Percentiles rank a stretch among this genome's conserved stretches.
Evolutionary conservation across 92 coral and sea anemone genomes (phyloP).

Genomic region (Epizoanthus scotinus): DNA sequence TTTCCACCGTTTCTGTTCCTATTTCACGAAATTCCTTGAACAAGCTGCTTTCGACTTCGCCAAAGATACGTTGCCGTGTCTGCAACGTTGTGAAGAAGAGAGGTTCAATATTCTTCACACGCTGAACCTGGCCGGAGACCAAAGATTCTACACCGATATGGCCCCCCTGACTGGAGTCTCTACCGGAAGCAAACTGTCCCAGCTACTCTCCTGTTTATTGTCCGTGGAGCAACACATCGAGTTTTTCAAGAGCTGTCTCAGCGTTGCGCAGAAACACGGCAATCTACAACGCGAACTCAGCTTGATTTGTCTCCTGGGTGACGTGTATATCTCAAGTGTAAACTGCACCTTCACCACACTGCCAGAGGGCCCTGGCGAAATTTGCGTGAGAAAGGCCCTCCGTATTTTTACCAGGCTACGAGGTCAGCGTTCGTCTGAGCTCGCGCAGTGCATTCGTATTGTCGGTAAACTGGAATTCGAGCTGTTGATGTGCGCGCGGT

Average conservation of each 20-base stretch:
- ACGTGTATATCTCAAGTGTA: constrained; percentile 47
- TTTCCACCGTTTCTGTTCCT: constrained; percentile 43
- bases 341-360: constrained; percentile 44
- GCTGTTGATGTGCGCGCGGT: constrained; percentile 3
- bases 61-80: constrained; percentile 5
- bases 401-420: constrained; percentile 11
- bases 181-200: constrained; percentile 21
- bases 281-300: constrained; percentile 40
- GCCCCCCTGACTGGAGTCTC: constrained; percentile 23
- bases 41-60: constrained; percentile 22
- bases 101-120: constrained; percentile 40
- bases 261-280: constrained; percentile 37
- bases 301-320: constrained; percentile 28
- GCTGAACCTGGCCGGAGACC: constrained; percentile 25
- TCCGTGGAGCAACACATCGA: constrained; percentile 41
- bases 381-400: constrained; percentile 30
- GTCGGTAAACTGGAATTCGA: constrained; percentile 35
- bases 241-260: constrained; percentile 28
- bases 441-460: constrained; percentile 37
- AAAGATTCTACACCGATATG: constrained; percentile 20
- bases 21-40: constrained; percentile 16
- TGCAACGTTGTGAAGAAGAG: constrained; percentile 39
- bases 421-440: constrained; percentile 9
- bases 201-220: constrained; percentile 24
- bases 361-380: constrained; percentile 43